Evolutionary conservation across 2,888 invertebrate genomes (phyloP), one percentile per base, ranked within the genome.

Genomic region (Mythimna loreyi): DNA sequence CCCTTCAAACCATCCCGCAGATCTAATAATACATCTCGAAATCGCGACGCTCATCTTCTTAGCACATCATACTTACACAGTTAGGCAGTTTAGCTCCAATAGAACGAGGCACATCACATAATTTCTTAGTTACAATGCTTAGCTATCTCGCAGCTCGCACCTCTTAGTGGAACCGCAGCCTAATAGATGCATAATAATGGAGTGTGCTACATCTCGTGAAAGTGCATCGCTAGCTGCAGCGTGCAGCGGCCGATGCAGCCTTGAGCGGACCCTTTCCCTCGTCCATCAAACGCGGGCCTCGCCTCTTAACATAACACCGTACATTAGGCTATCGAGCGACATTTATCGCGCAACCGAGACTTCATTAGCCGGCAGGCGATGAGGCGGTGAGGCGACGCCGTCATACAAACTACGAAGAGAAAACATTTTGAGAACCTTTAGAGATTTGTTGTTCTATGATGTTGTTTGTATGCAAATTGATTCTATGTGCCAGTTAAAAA

Each of bases 191-290:
- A 90, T 93, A 91, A 91, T 91, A 91, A 90, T 87, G 88, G 89
- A 90, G 90, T 90, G 91, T 91, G 92, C 90, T 89, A 92, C 92
- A 92, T 92, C 90, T 92, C 90, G 94, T 90, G 95, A 95, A 95
- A 95, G 96, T 95, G 94, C 95, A 95, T 89, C 89, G 90, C 49
- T 50, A 59, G 68, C 68, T 90, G 89, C 78, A 75, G 75, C 65
- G 71, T 90, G 89, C 78, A 75, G 75, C 65, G 71, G 77, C 75
- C 60, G 65, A 76, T 47, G 78, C 92, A 94, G 85, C 95, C 95
- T 95, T 94, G 94, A 92, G 75, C 86, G 79, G 88, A 89, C 89
- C 93, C 95, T 95, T 95, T 96, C 95, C 94, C 95, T 95, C 94
- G 94, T 96, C 93, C 92, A 94, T 95, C 94, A 95, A 91, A 89